Evolutionary conservation across 2,888 invertebrate genomes (phyloP), one percentile per base, ranked within the genome.

Genomic region (Pristionchus entomophagus): DNA sequence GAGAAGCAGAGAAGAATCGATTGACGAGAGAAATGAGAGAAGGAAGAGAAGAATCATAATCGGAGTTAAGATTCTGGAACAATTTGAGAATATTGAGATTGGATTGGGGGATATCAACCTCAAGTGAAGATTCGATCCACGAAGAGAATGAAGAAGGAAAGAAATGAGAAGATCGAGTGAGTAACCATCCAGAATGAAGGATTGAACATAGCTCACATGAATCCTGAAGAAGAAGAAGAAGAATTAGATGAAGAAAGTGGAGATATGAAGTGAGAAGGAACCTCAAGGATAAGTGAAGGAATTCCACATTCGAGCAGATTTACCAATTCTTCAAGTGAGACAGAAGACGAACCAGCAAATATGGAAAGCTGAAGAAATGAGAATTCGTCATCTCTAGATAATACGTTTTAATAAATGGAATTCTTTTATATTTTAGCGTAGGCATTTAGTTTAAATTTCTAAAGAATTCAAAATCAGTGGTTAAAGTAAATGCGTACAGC

Each of bases 151-250:
- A 77, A 45, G 35, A 35, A 38, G 73, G 85, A n/a, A 77, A 85
- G 77, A 73, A 85, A 41, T 73, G 73, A 10, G 53, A 38, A 19
- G 53, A 53, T 38, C 77, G 51, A 53, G 56, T 73, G 19, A 92
- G 89, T n/a, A 91, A 86, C 82, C 88, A 88, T 29, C 89, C 89
- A 29, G 88, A 89, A 78, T 89, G 89, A 12, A 92, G 88, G 12
- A 92, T 85, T 4, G 90, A 90, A 85, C 92, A 92, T 19, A 92
- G 83, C 86, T 92, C 92, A 86, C 91, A 92, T 53, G 89, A 89
- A 86, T 92, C 92, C 89, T 92, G 87, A 22, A 19, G 14, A 59
- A 53, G 38, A 26, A 29, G 29, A 17, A 73, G 14, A 35, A 35
- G 2, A 65, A 19, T 4, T 19, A 35, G 17, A 5, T 19, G 19